phyloP scores from a whole-genome alignment of 2,113 vertebrate species.

The Aphelocoma coerulescens region DNA sequence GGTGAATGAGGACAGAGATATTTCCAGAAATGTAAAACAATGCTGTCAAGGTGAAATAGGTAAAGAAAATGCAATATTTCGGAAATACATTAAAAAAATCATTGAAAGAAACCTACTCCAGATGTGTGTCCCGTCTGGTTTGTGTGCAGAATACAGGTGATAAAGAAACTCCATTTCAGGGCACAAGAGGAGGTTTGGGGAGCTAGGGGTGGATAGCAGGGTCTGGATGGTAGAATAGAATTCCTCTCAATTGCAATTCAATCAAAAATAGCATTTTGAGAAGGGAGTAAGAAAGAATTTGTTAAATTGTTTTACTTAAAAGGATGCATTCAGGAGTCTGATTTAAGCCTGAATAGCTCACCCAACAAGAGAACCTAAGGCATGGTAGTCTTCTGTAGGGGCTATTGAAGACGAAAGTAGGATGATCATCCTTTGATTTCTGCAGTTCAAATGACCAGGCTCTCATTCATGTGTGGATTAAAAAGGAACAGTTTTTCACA shows the following conservation, averaged over 20 bases:
- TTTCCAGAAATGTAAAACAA: background rate
- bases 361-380: background rate
- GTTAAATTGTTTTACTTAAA: background rate
- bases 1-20: background rate
- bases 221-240: background rate
- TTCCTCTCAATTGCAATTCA: background rate
- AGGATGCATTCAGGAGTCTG: background rate
- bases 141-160: background rate
- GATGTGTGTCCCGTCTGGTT: fast-evolving
- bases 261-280: background rate
- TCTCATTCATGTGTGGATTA: background rate
- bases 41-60: background rate
- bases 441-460: background rate
- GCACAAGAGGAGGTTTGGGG: background rate
- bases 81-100: background rate
- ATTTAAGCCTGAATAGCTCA: background rate
- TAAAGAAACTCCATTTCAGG: background rate
- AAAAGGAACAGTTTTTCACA: background rate
- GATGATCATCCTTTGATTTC: background rate
- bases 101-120: background rate
- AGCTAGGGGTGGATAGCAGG: background rate
- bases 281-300: background rate
- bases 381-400: background rate
- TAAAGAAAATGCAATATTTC: background rate
- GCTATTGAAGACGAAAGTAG: background rate